Conservation (phyloP, 2,113 vertebrate genomes). For the Oncorhynchus kisutch region DNA sequence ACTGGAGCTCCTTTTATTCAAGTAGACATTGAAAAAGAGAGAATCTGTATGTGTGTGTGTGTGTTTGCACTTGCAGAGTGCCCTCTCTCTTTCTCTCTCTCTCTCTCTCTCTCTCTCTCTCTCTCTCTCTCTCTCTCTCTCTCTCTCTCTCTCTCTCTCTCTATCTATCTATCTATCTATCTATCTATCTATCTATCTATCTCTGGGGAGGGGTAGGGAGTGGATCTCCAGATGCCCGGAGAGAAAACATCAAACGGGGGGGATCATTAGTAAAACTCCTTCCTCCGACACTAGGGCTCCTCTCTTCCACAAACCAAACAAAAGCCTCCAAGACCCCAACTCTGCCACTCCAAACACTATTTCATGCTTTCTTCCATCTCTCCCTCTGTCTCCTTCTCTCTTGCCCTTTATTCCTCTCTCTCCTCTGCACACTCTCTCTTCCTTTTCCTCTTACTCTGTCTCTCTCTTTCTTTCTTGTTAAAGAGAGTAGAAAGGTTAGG, state of each 20-base stretch:
- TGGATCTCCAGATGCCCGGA: constrained; percentile 60
- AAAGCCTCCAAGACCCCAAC: constrained; percentile 30
- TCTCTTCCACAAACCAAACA: constrained; percentile 36
- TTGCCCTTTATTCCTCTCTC: neutral
- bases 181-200: neutral
- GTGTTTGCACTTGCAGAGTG: neutral
- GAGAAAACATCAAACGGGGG: constrained; percentile 60
- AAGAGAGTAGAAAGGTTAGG: constrained; percentile 22
- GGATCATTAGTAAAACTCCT: constrained; percentile 62
- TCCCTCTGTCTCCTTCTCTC: neutral
- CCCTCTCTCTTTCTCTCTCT: too few relatives aligned
- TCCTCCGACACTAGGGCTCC: constrained; percentile 36
- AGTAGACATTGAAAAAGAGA: too few relatives aligned
- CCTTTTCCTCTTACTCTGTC: neutral
- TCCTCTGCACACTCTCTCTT: neutral
- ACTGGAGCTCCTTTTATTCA: neutral
- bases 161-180: neutral
- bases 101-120: too few relatives aligned
- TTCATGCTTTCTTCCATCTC: neutral
- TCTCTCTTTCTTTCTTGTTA: constrained; percentile 30
- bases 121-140: too few relatives aligned
- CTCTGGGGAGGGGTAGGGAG: constrained; percentile 27
- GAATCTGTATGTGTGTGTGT: neutral
- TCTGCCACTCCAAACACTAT: constrained; percentile 1
- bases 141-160: neutral